These are phyloP conservation scores for Ciconia stormi DNA, from an alignment of 2,113 vertebrate genomes.

Conservation along the genomic window DNA sequence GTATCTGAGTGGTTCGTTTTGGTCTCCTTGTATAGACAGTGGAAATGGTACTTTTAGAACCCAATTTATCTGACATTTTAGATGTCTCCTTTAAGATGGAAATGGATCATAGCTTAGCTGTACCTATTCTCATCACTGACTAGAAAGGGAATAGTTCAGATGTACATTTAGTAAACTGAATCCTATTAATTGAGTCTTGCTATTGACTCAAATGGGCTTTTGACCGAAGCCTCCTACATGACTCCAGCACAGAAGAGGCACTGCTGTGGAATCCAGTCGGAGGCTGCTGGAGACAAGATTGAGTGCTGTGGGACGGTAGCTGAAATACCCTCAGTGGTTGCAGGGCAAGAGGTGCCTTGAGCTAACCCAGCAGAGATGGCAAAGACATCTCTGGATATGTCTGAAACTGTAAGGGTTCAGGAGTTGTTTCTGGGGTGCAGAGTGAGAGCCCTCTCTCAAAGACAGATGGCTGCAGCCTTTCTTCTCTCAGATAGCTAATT, in stretches of 20 bases:
- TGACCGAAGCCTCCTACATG: not conserved
- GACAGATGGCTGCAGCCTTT: not conserved
- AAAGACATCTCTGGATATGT: not conserved
- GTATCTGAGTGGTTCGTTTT: not conserved
- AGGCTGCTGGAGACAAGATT: rapidly evolving
- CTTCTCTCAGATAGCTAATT: not conserved
- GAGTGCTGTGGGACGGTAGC: not conserved
- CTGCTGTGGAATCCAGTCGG: rapidly evolving
- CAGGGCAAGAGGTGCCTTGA: not conserved
- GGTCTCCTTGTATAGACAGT: not conserved
- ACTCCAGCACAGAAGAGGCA: not conserved
- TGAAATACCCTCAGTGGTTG: not conserved
- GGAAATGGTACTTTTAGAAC: not conserved
- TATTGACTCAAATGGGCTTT: not conserved
- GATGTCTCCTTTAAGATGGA: not conserved
- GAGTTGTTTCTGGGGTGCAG: not conserved
- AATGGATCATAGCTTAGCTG: not conserved
- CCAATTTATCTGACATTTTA: not conserved
- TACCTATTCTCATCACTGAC: not conserved
- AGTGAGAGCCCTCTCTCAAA: not conserved
- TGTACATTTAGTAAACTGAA: not conserved
- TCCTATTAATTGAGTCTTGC: not conserved
- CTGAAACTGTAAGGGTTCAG: not conserved
- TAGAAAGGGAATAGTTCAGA: not conserved
- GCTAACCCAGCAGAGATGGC: not conserved